Evolutionary conservation across 37 sponge, comb jelly and placozoan genomes (phyloP).

Genomic region (Chondrilla cf. caribensis): DNA sequence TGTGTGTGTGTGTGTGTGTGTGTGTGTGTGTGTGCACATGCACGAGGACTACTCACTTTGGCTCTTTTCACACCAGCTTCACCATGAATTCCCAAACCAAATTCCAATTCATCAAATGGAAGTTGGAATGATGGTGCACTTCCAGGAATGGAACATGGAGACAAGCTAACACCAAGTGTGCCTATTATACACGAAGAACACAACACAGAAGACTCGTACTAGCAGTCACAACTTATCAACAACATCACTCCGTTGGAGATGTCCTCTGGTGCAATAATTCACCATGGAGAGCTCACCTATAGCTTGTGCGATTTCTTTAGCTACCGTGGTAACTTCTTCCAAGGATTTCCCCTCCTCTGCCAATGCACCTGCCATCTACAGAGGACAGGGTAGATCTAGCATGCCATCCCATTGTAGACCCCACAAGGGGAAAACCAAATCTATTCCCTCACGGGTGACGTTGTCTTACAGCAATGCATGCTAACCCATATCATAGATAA

Average conservation of each 20-base stretch:
- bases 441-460: no score
- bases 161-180: constrained; percentile 90
- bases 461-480: no score
- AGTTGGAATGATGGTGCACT: constrained; percentile 72
- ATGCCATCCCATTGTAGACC: no score
- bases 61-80: constrained; percentile 86
- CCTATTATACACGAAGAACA: no score
- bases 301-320: constrained; percentile 48
- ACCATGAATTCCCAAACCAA: constrained; percentile 97
- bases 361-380: constrained; percentile 84
- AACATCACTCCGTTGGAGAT: not conserved
- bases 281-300: constrained; percentile 41
- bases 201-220: no score
- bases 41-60: constrained; percentile 27
- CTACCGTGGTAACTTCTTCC: constrained; percentile 59
- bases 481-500: no score
- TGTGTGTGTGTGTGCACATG: not conserved
- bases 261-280: no score
- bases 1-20: not conserved
- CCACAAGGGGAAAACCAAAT: no score
- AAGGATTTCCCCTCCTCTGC: constrained; percentile 81
- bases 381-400: no score
- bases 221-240: not conserved
- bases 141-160: constrained; percentile 90
- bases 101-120: constrained; percentile 80